Conservation (phyloP, 2,113 vertebrate species). For the Apodemus speciosus region DNA sequence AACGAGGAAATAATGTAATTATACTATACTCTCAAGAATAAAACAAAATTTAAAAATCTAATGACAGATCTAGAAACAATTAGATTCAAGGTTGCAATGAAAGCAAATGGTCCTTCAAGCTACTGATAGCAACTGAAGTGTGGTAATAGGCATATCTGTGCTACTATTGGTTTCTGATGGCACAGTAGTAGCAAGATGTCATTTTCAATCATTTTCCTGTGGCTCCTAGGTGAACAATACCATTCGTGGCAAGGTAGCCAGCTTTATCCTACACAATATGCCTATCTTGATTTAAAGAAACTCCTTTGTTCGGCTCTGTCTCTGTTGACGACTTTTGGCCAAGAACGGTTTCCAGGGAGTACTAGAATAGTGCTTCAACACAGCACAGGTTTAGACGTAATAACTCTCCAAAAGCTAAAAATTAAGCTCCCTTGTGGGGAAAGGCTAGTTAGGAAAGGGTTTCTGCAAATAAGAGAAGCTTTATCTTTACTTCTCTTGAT, state of each 20-base stretch:
- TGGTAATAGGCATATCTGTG: slow-evolving; percentile 32
- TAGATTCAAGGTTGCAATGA: slow-evolving; percentile 47
- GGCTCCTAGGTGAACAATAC: not conserved
- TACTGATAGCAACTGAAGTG: slow-evolving; percentile 43
- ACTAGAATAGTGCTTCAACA: not conserved
- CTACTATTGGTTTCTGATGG: not conserved
- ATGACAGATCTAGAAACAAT: slow-evolving; percentile 54
- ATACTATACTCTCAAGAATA: not conserved
- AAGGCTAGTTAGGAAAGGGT: slow-evolving; percentile 7
- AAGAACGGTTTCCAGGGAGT: slow-evolving; percentile 11
- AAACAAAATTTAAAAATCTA: slow-evolving; percentile 5
- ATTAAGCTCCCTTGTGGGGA: not conserved
- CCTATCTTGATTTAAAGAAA: slow-evolving; percentile 31
- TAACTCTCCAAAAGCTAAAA: not conserved
- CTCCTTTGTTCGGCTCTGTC: not conserved
- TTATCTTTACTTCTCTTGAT: slow-evolving; percentile 46
- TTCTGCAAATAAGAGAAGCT: slow-evolving; percentile 18
- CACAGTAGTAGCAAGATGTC: not conserved
- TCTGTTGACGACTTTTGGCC: not conserved
- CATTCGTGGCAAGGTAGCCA: not conserved
- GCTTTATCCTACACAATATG: not conserved
- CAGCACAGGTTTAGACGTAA: not conserved
- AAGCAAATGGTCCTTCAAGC: slow-evolving; percentile 52
- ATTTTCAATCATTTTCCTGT: not conserved
- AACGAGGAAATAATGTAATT: too few relatives aligned